Conservation (phyloP, 2,113 vertebrate species). For the Notechis scutatus region DNA sequence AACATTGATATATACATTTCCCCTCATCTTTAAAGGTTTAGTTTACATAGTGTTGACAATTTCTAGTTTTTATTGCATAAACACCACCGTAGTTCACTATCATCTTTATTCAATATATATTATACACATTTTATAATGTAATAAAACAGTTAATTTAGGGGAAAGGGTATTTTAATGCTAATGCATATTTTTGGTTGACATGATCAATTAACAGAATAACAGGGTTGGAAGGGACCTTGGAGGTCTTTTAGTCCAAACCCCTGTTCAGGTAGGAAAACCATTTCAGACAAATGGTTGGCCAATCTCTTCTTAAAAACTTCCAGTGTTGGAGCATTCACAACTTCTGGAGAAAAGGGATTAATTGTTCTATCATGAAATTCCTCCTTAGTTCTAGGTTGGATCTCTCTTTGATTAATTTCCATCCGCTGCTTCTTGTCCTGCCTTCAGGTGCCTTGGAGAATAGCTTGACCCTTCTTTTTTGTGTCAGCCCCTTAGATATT, state of each 20-base stretch:
- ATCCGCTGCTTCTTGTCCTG: background rate
- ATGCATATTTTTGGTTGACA: background rate
- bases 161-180: background rate
- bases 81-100: background rate
- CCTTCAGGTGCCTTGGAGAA: background rate
- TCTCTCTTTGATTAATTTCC: background rate
- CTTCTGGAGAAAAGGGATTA: background rate
- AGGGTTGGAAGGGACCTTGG: background rate
- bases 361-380: background rate
- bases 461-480: background rate
- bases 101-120: background rate
- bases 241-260: background rate
- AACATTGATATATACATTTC: background rate
- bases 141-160: background rate
- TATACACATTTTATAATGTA: background rate
- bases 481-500: background rate
- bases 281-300: background rate
- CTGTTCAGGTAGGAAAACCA: background rate
- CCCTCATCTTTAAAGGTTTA: background rate
- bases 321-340: background rate
- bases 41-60: background rate
- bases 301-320: background rate
- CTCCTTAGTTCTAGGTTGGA: background rate
- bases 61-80: background rate
- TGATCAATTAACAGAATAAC: background rate